Base-by-base conservation (phyloP, 1,140 invertebrate genomes). In the Coptotermes formosanus region DNA sequence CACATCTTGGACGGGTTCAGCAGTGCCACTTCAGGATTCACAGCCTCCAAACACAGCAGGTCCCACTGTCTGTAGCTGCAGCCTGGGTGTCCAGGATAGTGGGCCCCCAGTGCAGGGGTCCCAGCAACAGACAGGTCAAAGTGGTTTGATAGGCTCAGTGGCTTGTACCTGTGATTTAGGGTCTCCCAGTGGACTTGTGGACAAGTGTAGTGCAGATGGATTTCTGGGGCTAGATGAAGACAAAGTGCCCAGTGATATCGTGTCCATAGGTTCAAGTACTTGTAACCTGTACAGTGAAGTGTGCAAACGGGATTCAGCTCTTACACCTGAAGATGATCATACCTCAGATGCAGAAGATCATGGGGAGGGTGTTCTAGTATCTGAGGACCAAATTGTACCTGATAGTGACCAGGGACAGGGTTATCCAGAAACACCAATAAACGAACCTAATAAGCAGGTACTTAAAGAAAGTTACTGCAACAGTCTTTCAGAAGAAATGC, bases 21-120 rank as follows among this genome's bases (percentile, higher is more conserved):
- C 82, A 55, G 32, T 83, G n/a, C 45, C 82, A 52, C 82, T 83
- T 25, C 82, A 23, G 38, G 43, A 83, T 11, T 83, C 64, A 11
- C 83, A 84, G n/a, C n/a, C 23, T 30, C 0, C 83, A 6, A 52
- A 48, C 9, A 59, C 45, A 19, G 83, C 45, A 84, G 83, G 83
- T n/a, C 25, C 44, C 45, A 23, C 83, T 9, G 91, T 92, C 6
- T 93, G 93, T 89, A 93, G 92, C 86, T 93, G 93, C 89, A 92
- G 94, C 86, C 89, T 93, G 14, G 93, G 92, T 87, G 64, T 8
- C 25, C 64, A 30, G 64, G 64, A 75, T 8, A 75, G 64, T 75
- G 64, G 64, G 14, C 64, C 64, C n/a, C 64, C n/a, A 9, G 8
- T 75, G 25, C 64, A 75, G 1, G 64, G n/a, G 4, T 25, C 64